Conservation (phyloP, 2,797 vertebrate genomes). For the Aphelocoma californica region DNA sequence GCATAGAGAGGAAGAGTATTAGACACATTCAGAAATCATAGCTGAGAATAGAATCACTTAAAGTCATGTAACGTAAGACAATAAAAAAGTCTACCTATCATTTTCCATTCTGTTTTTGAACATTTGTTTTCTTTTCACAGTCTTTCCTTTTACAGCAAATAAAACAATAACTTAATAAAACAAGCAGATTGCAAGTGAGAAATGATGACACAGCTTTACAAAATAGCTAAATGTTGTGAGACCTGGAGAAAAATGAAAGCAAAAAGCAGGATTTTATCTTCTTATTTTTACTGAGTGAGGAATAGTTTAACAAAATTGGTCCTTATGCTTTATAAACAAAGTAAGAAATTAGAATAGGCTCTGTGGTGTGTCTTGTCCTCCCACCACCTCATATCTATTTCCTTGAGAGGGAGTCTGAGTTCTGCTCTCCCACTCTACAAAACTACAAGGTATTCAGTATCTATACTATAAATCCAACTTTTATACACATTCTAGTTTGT, state of each 20-base stretch:
- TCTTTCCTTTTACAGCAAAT: neutral
- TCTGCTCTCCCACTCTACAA: neutral
- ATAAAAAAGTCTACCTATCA: neutral
- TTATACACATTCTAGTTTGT: neutral
- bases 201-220: neutral
- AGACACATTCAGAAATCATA: neutral
- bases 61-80: neutral
- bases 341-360: neutral
- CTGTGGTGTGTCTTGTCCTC: accelerated
- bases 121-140: neutral
- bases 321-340: neutral
- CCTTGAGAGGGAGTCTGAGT: neutral
- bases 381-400: neutral
- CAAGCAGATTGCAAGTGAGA: neutral
- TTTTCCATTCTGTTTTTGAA: neutral
- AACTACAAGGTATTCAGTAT: neutral
- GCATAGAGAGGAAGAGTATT: neutral
- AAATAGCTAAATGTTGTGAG: neutral
- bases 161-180: neutral
- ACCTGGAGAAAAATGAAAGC: neutral
- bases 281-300: neutral
- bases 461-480: neutral
- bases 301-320: neutral
- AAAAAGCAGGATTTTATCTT: neutral
- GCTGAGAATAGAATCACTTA: neutral